phyloP scores from a whole-genome alignment of 2,888 invertebrate species.

The Apodemia zela region DNA sequence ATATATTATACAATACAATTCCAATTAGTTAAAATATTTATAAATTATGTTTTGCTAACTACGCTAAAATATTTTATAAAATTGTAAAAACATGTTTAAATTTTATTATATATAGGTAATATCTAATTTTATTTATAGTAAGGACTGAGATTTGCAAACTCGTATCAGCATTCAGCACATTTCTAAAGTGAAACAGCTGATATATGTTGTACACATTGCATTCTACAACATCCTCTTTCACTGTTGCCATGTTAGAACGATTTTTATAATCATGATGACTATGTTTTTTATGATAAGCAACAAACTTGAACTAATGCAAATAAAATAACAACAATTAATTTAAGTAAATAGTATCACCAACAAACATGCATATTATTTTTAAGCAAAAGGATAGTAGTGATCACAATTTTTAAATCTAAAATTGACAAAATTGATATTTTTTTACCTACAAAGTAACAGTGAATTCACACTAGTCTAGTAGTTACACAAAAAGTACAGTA shows the following conservation, averaged over 20 bases:
- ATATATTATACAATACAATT: conserved; percentile 48
- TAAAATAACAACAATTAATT: conserved; percentile 27
- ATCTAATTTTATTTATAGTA: conserved; percentile 66
- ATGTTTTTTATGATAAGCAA: conserved; percentile 11
- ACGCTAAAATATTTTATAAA: conserved; percentile 70
- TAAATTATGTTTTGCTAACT: conserved; percentile 69
- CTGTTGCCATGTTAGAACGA: conserved; percentile 61
- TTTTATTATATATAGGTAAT: conserved; percentile 48
- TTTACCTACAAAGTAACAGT: conserved; percentile 65
- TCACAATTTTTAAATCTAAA: conserved; percentile 72
- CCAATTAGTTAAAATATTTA: conserved; percentile 45
- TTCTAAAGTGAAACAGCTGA: conserved; percentile 66
- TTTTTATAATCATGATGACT: conserved; percentile 12
- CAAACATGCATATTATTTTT: conserved; percentile 35
- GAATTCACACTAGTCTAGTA: conserved; percentile 52
- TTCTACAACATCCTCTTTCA: conserved; percentile 63
- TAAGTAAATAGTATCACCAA: conserved; percentile 26
- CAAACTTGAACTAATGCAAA: conserved; percentile 28
- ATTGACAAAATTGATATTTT: conserved; percentile 79
- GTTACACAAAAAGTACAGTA: conserved; percentile 40
- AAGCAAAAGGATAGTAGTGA: conserved; percentile 57
- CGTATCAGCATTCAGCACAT: too few species aligned
- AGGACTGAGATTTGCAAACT: conserved; percentile 67
- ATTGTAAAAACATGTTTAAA: conserved; percentile 65
- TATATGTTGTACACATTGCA: conserved; percentile 40